A percentile compares a stretch with the other conserved stretches of the same genome.
These are phyloP conservation scores for Neoseiulus cucumeris DNA, from an alignment of 1,140 invertebrate genomes.

Conservation along the genomic window DNA sequence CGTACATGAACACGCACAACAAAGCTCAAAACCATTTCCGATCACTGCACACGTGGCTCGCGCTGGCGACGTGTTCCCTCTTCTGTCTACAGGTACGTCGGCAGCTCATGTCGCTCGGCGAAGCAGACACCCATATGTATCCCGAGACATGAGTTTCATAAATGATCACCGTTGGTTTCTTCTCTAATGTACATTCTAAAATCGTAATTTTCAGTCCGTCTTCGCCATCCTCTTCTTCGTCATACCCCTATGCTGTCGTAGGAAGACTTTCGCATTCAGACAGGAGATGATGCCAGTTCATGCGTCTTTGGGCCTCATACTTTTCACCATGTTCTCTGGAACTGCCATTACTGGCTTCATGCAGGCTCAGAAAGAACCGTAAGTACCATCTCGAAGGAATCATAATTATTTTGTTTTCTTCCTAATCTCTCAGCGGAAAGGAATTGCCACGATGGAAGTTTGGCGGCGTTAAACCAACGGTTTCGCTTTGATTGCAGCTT, in stretches of 20 bases:
- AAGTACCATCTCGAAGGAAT: not conserved
- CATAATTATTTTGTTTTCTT: no score
- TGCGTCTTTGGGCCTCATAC: not conserved
- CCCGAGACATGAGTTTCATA: no score
- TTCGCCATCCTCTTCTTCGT: not conserved
- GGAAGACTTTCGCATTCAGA: not conserved
- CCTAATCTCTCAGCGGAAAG: no score
- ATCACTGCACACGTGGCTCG: not conserved
- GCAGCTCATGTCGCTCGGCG: no score
- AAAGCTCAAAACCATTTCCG: not conserved
- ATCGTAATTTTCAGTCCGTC: not conserved
- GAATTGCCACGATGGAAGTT: no score
- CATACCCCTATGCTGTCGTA: not conserved
- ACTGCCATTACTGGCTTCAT: not conserved
- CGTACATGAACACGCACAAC: not conserved
- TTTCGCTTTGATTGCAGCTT: not conserved
- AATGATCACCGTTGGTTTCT: no score
- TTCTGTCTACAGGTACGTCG: not conserved
- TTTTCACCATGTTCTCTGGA: not conserved
- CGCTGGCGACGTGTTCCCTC: not conserved
- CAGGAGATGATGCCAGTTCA: not conserved
- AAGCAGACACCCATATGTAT: no score
- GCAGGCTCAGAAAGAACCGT: not conserved
- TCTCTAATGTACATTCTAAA: no score
- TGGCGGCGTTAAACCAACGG: no score